phyloP scores from a whole-genome alignment of 2,797 vertebrate species.

The Microctenopoma steveboyesi region DNA sequence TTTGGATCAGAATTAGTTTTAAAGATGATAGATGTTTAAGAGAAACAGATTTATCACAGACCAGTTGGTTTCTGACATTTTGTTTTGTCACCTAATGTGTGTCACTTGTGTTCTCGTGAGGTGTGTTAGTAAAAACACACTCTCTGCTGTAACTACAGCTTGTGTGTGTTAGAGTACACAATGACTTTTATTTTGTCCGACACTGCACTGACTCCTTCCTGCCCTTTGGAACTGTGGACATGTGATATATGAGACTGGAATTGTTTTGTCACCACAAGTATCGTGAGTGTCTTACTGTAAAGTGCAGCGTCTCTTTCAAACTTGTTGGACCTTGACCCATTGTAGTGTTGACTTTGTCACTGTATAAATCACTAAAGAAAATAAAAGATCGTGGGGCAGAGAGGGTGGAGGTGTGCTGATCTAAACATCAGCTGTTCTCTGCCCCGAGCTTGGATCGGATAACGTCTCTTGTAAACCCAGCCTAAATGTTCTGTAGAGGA shows the following conservation, averaged over 20 bases:
- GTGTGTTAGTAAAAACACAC: slow-evolving; percentile 4
- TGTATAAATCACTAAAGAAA: slow-evolving; percentile 55
- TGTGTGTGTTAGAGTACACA: slow-evolving; percentile 19
- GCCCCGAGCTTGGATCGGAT: slow-evolving; percentile 24
- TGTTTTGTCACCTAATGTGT: neutral
- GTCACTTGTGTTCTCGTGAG: slow-evolving; percentile 11
- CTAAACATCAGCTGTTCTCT: slow-evolving; percentile 7
- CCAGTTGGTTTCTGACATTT: neutral
- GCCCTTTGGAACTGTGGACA: slow-evolving; percentile 29
- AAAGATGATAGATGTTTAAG: neutral
- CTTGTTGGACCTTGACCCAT: slow-evolving; percentile 22
- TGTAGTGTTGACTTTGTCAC: slow-evolving; percentile 51
- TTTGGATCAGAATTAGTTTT: neutral
- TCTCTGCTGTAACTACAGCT: slow-evolving; percentile 12
- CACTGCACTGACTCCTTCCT: slow-evolving; percentile 10
- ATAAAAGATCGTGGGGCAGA: slow-evolving; percentile 33
- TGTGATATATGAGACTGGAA: slow-evolving; percentile 62
- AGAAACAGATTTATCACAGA: neutral
- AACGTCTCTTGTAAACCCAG: slow-evolving; percentile 23
- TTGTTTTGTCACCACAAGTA: slow-evolving; percentile 69
- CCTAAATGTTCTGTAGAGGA: slow-evolving; percentile 4
- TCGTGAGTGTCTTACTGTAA: slow-evolving; percentile 43
- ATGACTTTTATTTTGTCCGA: slow-evolving; percentile 26
- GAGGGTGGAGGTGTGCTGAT: slow-evolving; percentile 41
- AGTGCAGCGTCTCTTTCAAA: slow-evolving; percentile 48